Evolutionary conservation across 2,797 vertebrate species (phyloP).

Genomic region (Geotrypetes seraphini): DNA sequence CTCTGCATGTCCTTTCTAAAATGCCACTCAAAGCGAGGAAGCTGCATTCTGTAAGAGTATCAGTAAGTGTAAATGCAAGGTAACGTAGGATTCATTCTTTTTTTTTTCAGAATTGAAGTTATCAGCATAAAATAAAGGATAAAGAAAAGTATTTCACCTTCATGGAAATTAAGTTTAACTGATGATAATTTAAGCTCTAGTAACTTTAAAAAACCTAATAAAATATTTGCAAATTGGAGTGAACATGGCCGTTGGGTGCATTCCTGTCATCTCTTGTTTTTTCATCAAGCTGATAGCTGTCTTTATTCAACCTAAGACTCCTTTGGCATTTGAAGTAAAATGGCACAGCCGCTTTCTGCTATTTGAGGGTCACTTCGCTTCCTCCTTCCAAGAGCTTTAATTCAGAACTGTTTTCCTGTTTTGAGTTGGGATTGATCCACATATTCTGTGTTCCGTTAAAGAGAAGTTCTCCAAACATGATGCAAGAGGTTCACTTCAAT

Average conservation of each 20-base stretch:
- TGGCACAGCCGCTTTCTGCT: constrained; percentile 25
- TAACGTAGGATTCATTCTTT: too few species aligned
- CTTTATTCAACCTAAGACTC: constrained; percentile 45
- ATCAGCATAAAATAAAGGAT: too few species aligned
- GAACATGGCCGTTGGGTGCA: background rate
- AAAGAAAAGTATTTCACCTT: background rate
- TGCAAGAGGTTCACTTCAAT: constrained; percentile 8
- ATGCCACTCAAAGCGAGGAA: too few species aligned
- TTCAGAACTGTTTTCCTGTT: constrained; percentile 39
- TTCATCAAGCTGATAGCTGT: constrained; percentile 9
- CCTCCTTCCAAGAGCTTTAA: constrained; percentile 31
- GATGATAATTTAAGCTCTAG: background rate
- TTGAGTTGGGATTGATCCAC: constrained; percentile 39
- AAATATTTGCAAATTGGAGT: background rate
- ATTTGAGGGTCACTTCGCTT: constrained; percentile 31
- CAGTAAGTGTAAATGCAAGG: too few species aligned
- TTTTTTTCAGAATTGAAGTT: too few species aligned
- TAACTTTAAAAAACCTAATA: constrained; percentile 4
- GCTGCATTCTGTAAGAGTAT: too few species aligned
- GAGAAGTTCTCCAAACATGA: constrained; percentile 35
- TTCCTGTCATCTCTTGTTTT: constrained; percentile 13
- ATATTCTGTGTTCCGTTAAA: constrained; percentile 40
- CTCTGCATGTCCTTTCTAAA: too few species aligned
- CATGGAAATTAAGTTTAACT: background rate
- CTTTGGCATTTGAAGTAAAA: constrained; percentile 38